Evolutionary conservation across 2,113 vertebrate genomes (phyloP).

Genomic region (Oxygymnocypris stewartii): DNA sequence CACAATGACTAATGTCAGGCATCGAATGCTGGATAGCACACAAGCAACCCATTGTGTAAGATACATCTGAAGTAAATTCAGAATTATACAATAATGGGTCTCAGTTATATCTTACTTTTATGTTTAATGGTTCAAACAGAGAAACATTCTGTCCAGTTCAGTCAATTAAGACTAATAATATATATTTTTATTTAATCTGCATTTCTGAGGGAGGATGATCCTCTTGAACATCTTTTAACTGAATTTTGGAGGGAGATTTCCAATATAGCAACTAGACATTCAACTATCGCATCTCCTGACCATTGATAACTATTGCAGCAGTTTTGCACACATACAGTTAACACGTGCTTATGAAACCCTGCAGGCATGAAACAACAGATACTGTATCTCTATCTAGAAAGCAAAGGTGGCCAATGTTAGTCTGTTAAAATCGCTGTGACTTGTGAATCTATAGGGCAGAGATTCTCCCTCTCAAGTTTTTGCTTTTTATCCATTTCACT

Average conservation of each 20-base stretch:
- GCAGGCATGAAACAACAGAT: conserved; percentile 35
- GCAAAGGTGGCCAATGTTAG: conserved; percentile 65
- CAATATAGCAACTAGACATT: not conserved
- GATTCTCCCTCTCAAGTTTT: conserved; percentile 50
- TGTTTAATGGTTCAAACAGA: not conserved
- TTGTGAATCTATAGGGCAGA: conserved; percentile 61
- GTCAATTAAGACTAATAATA: not conserved
- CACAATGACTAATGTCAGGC: conserved; percentile 28
- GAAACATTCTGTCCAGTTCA: not conserved
- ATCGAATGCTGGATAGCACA: conserved; percentile 11
- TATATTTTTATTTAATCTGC: not conserved
- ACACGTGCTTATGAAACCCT: conserved; percentile 19
- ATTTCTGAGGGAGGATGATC: not conserved
- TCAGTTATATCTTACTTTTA: not conserved
- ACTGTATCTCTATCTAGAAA: conserved; percentile 54
- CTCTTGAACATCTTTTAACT: not conserved
- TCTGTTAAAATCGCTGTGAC: conserved; percentile 68
- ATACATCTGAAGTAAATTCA: conserved; percentile 6
- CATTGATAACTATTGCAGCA: not conserved
- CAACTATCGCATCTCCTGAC: not conserved
- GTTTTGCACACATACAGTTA: not conserved
- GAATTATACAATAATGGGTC: not conserved
- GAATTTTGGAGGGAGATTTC: conserved; percentile 13
- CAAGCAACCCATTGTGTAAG: conserved; percentile 21
- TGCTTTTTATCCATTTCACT: conserved; percentile 42